Evolutionary conservation across 2,797 vertebrate species (phyloP).

Genomic region (Chiloscyllium punctatum): DNA sequence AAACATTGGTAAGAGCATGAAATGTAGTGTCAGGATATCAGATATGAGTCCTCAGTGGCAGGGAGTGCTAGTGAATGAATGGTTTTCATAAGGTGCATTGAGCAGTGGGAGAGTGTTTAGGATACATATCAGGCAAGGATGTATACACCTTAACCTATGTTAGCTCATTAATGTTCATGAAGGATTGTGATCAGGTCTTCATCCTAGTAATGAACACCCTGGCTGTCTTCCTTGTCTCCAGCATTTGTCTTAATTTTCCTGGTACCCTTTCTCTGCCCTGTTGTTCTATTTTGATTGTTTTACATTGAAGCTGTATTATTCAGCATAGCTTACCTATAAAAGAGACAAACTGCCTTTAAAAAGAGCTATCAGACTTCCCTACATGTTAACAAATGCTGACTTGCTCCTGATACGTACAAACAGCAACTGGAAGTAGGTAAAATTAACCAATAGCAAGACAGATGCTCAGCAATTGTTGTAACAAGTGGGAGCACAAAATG

Average conservation of each 20-base stretch:
- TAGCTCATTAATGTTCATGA: neutral
- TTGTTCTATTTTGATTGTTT: too few relatives aligned
- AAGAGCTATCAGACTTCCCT: too few relatives aligned
- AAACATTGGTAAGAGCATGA: neutral
- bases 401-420: too few relatives aligned
- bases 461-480: neutral
- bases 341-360: too few relatives aligned
- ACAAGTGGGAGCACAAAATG: neutral
- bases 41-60: neutral
- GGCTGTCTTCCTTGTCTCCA: too few relatives aligned
- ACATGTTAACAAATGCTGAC: too few relatives aligned
- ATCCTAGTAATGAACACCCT: neutral
- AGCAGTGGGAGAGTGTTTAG: neutral
- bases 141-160: neutral
- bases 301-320: too few relatives aligned
- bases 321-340: too few relatives aligned
- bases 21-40: neutral
- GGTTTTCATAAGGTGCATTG: neutral
- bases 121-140: neutral
- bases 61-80: neutral
- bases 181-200: neutral
- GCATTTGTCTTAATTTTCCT: too few relatives aligned
- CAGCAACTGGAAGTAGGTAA: neutral
- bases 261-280: neutral
- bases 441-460: neutral